Evolutionary conservation across 1,140 invertebrate species (phyloP).

Genomic region (Bombus affinis): DNA sequence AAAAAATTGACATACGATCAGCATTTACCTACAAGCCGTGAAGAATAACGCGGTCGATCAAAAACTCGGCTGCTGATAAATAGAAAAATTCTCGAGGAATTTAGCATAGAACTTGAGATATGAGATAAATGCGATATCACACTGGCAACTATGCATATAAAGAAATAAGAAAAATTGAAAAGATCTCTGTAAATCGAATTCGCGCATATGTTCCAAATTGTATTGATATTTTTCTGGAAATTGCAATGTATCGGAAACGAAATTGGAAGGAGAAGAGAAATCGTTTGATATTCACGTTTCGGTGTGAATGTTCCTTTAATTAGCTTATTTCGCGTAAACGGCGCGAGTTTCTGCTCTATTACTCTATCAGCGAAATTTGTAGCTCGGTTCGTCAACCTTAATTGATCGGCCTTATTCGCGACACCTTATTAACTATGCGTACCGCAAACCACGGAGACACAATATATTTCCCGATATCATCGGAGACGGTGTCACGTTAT

Average conservation of each 20-base stretch:
- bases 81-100: too few species aligned
- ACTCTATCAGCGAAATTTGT: neutral
- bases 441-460: constrained; percentile 3
- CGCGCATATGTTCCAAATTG: too few species aligned
- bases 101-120: too few species aligned
- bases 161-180: too few species aligned
- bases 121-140: too few species aligned
- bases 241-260: neutral
- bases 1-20: too few species aligned
- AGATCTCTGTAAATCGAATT: too few species aligned
- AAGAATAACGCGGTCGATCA: too few species aligned
- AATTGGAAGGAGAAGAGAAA: neutral
- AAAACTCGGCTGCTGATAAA: too few species aligned
- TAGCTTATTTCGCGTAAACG: neutral
- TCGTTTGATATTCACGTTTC: neutral
- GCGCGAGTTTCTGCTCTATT: neutral
- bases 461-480: neutral
- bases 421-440: constrained; percentile 29
- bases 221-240: too few species aligned
- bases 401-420: constrained; percentile 30
- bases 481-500: constrained; percentile 9
- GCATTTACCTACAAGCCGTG: too few species aligned
- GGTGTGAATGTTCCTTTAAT: neutral
- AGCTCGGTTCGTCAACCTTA: constrained; percentile 14
- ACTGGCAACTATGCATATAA: too few species aligned